Conservation (phyloP, 2,888 invertebrate species). For the Brachynemurus nebulosus region DNA sequence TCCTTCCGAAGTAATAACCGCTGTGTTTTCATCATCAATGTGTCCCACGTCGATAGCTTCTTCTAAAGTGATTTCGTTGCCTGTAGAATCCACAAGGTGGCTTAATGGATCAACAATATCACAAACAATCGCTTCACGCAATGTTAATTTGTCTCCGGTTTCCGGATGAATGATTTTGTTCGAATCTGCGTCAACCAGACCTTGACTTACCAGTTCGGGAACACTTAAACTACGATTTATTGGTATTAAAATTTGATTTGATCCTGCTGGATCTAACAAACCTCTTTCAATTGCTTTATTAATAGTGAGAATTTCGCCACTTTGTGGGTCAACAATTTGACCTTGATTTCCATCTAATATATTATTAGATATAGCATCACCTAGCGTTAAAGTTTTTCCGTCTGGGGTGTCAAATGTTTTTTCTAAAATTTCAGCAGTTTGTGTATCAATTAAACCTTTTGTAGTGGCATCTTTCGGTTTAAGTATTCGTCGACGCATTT, state of each 20-base stretch:
- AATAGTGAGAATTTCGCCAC: constrained; percentile 65
- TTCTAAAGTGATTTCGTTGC: constrained; percentile 53
- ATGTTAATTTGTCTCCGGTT: constrained; percentile 61
- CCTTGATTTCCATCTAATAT: constrained; percentile 61
- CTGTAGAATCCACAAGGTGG: constrained; percentile 38
- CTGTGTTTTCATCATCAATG: constrained; percentile 55
- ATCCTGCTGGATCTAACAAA: constrained; percentile 61
- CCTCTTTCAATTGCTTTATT: constrained; percentile 74
- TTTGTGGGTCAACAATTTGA: constrained; percentile 67
- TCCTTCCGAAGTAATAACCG: constrained; percentile 47
- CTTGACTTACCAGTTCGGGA: constrained; percentile 74
- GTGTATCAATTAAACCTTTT: constrained; percentile 62
- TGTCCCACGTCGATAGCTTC: constrained; percentile 60
- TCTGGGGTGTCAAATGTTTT: constrained; percentile 40
- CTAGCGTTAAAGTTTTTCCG: constrained; percentile 51
- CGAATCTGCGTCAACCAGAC: constrained; percentile 58
- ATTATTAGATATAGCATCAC: constrained; percentile 57
- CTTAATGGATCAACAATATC: constrained; percentile 78
- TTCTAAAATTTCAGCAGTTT: constrained; percentile 57
- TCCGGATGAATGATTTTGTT: constrained; percentile 77
- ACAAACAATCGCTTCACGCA: constrained; percentile 74
- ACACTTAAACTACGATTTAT: constrained; percentile 67
- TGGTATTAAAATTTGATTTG: constrained; percentile 64
- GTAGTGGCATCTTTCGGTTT: constrained; percentile 63
- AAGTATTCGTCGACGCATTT: constrained; percentile 61